These are phyloP conservation scores for Fabriciana adippe DNA, from an alignment of 2,888 invertebrate species.

Conservation along the genomic window DNA sequence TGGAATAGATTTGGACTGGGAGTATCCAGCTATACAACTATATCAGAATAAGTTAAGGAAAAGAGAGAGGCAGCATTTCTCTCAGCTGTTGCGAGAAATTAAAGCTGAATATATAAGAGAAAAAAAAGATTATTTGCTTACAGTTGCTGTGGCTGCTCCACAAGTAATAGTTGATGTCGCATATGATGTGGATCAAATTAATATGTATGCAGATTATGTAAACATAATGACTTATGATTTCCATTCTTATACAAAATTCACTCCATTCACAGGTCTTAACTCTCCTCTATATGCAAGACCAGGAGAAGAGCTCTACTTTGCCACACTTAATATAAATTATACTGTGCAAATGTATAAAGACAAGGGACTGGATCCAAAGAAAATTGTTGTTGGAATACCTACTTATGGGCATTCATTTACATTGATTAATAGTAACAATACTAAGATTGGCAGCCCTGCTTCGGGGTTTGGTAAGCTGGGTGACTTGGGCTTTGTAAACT, in stretches of 20 bases:
- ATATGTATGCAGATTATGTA: conserved; percentile 91
- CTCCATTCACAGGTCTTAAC: conserved; percentile 93
- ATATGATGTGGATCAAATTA: conserved; percentile 90
- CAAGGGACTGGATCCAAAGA: conserved; percentile 88
- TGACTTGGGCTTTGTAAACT: conserved; percentile 86
- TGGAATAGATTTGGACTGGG: conserved; percentile 92
- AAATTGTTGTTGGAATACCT: conserved; percentile 92
- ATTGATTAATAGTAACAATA: conserved; percentile 85
- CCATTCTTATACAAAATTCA: conserved; percentile 88
- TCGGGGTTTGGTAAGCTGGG: conserved; percentile 87
- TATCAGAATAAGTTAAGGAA: conserved; percentile 35
- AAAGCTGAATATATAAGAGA: conserved; percentile 84
- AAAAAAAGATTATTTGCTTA: conserved; percentile 83
- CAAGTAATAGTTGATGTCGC: conserved; percentile 87
- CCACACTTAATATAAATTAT: conserved; percentile 90
- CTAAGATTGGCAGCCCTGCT: conserved; percentile 87
- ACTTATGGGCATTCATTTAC: conserved; percentile 92
- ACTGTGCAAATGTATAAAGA: conserved; percentile 89
- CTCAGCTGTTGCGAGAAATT: conserved; percentile 88
- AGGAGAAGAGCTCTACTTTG: conserved; percentile 84
- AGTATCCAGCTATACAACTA: conserved; percentile 87
- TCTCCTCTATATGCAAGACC: conserved; percentile 87
- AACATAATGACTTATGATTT: conserved; percentile 97
- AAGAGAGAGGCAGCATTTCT: conserved; percentile 87
- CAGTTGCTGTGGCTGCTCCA: conserved; percentile 91